Conservation (phyloP, 92 coral and sea anemone genomes). For the Phenganax subtilis region DNA sequence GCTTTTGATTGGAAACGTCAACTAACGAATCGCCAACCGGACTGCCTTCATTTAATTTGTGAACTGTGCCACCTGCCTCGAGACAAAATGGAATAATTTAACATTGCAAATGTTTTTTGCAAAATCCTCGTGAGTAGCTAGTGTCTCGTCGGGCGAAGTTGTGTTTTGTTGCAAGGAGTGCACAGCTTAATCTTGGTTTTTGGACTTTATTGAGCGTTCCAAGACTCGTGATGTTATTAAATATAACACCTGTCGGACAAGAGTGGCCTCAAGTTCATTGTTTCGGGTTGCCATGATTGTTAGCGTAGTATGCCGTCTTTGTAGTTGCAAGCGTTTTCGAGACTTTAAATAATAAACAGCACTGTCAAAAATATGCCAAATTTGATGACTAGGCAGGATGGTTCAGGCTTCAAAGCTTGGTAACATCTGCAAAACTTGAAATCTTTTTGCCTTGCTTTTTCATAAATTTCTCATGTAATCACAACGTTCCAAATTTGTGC, state of each 20-base stretch:
- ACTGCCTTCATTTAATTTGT: constrained; percentile 17
- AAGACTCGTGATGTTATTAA: not conserved
- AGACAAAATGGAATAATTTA: not conserved
- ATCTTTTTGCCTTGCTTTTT: too few species aligned
- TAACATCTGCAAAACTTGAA: too few species aligned
- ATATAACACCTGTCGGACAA: constrained; percentile 30
- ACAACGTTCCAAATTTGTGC: too few species aligned
- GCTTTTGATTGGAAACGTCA: constrained; percentile 28
- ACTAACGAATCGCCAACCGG: constrained; percentile 7
- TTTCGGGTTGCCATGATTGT: not conserved
- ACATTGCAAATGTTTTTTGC: not conserved
- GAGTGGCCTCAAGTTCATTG: constrained; percentile 3
- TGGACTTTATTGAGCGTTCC: too few species aligned
- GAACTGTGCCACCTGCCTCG: constrained; percentile 25
- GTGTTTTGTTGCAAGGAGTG: not conserved
- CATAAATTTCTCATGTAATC: too few species aligned
- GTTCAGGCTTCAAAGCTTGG: too few species aligned
- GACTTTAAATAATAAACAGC: too few species aligned
- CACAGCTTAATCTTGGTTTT: not conserved
- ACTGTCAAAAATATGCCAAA: too few species aligned
- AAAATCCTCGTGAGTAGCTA: not conserved
- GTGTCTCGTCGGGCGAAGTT: not conserved
- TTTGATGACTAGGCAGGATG: too few species aligned
- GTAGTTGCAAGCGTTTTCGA: too few species aligned
- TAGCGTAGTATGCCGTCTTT: not conserved